A percentile compares a stretch with the other conserved stretches of the same genome.
These are phyloP conservation scores for Argya squamiceps DNA, from an alignment of 2,797 vertebrate genomes.

Conservation along the genomic window DNA sequence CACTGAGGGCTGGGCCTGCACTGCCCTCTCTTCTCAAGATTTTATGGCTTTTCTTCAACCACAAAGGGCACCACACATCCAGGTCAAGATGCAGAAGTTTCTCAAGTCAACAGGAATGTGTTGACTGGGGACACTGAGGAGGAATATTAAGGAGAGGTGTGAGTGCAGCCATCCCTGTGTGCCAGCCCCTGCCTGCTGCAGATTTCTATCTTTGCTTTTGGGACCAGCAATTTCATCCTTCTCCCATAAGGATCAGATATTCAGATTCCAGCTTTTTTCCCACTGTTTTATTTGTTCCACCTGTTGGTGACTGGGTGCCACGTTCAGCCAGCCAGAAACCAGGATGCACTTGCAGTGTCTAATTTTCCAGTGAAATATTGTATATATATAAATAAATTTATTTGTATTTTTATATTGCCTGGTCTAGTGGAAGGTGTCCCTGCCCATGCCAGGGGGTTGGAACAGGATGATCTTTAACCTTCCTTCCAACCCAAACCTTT, in stretches of 20 bases:
- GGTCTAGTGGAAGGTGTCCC: background rate
- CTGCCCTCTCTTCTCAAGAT: background rate
- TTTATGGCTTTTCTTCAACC: background rate
- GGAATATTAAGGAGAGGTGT: background rate
- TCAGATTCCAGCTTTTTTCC: background rate
- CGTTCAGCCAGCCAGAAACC: background rate
- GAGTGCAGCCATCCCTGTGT: background rate
- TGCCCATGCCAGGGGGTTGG: background rate
- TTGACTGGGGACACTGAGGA: background rate
- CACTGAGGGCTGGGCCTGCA: background rate
- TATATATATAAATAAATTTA: background rate
- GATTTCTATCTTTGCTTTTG: background rate
- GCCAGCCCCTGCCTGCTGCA: background rate
- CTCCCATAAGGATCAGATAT: background rate
- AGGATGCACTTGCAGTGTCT: background rate
- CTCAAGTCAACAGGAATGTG: background rate
- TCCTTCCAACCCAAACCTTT: background rate
- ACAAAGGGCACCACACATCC: background rate
- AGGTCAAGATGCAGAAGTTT: background rate
- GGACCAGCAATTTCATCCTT: background rate
- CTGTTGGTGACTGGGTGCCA: background rate
- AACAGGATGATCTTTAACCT: background rate
- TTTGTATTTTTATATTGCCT: background rate
- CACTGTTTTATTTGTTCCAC: background rate
- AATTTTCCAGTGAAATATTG: background rate